Conservation (phyloP, 2,888 invertebrate species). For the Ectemnius lituratus region DNA sequence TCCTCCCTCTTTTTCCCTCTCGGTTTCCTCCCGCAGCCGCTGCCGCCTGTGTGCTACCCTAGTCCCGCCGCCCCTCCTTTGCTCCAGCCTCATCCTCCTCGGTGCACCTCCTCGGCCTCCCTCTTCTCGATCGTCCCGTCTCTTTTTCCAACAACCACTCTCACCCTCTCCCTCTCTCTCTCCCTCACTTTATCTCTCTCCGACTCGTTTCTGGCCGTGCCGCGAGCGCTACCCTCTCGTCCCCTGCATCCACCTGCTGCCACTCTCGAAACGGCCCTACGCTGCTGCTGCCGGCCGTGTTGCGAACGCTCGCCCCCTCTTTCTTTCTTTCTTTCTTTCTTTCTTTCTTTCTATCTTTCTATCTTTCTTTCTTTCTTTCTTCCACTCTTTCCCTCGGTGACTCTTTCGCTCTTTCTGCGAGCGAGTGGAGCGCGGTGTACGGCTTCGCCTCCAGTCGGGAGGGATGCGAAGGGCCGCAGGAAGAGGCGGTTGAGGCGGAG, state of each 20-base stretch:
- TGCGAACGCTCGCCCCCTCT: constrained; percentile 21
- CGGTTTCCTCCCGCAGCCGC: constrained; percentile 22
- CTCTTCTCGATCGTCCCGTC: constrained; percentile 30
- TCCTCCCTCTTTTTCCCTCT: constrained; percentile 33
- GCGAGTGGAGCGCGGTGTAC: no score
- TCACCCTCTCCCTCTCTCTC: background rate
- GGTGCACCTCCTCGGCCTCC: constrained; percentile 22
- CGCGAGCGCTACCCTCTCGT: constrained; percentile 8
- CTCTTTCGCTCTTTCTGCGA: no score
- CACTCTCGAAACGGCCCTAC: constrained; percentile 60
- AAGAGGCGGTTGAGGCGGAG: constrained; percentile 15
- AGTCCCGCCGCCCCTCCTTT: constrained; percentile 34
- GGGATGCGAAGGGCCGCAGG: background rate
- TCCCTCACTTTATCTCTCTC: background rate
- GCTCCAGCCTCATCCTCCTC: constrained; percentile 19
- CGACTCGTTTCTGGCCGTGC: constrained; percentile 28
- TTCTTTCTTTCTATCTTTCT: no score
- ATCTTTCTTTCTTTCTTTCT: no score
- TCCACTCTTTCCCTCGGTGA: no score
- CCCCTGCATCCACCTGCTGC: constrained; percentile 60
- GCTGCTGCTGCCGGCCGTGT: constrained; percentile 45
- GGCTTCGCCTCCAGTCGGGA: background rate
- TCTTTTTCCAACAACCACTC: constrained; percentile 30
- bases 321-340: no score
- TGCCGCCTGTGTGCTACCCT: constrained; percentile 25